Conservation (phyloP, 1,140 invertebrate genomes). For the Gonioctena quinquepunctata region DNA sequence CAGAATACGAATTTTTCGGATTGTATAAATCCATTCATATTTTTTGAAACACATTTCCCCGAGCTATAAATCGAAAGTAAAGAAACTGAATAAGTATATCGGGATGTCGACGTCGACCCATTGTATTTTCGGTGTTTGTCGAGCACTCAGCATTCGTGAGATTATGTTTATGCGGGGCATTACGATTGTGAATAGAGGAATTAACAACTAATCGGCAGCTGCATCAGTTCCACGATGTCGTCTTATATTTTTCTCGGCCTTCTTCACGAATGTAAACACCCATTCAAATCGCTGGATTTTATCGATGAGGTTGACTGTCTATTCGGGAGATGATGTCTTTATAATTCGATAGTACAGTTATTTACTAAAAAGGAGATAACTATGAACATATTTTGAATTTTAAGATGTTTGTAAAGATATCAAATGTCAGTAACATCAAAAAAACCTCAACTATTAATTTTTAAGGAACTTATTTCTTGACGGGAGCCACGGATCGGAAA, state of each 20-base stretch:
- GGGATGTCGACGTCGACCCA: neutral
- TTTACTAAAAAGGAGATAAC: no score
- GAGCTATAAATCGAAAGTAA: neutral
- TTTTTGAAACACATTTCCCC: no score
- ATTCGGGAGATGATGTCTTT: neutral
- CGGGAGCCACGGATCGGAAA: no score
- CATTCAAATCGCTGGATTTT: neutral
- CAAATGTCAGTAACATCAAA: no score
- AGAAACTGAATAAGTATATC: no score
- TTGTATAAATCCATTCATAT: no score
- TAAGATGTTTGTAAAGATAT: no score
- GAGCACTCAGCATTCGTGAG: conserved; percentile 4
- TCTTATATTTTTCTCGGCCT: neutral
- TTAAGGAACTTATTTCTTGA: no score
- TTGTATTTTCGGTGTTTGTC: conserved; percentile 3
- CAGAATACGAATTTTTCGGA: no score
- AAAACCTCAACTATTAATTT: no score
- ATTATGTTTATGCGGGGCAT: conserved; percentile 1
- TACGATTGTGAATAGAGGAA: conserved; percentile 9
- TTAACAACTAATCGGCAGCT: conserved; percentile 5
- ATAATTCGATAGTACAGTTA: no score
- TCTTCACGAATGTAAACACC: neutral
- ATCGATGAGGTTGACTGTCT: neutral
- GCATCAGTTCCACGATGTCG: neutral
- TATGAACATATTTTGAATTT: no score